Evolutionary conservation across 2,888 invertebrate species (phyloP), one percentile per base, ranked within the genome.

Genomic region (Papilio demoleus): DNA sequence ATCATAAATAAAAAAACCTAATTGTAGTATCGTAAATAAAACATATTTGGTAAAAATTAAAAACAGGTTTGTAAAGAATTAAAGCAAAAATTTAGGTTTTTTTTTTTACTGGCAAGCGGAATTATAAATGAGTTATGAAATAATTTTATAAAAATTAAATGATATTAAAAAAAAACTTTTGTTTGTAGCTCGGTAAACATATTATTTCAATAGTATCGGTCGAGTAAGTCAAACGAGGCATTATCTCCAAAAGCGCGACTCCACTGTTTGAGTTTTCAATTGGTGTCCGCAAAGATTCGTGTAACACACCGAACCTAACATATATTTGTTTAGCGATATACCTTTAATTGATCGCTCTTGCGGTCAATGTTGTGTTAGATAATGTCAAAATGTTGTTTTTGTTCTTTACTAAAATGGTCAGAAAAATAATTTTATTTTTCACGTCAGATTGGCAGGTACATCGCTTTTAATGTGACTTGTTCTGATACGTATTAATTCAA

Each of bases 301-400:
- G 81, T 83, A 82, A 76, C 81, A 77, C 76, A 74, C 72, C 74
- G 66, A 70, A 76, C 78, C 81, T 84, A 86, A 87, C 82, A 80
- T 79, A 75, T 85, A 81, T 89, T 87, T 90, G 80, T 87, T 90
- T 88, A 90, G 89, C 88, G 87, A 86, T 84, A 85, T 79, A 83
- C 80, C 81, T 87, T 85, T 90, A 89, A 90, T 87, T 88, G 88
- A 84, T 81, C 72, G 76, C 75, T 77, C 73, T 72, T 75, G 74
- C 75, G 78, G 73, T 75, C 76, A 77, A 81, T 83, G 83, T 79
- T 80, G 78, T 77, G 73, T 74, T 61, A 64, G 59, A 24, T 58
- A 58, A 38, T 36, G 36, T 65, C 19, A 45, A 59, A 63, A 47
- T n/a, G 22, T 42, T 40, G 19, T 38, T 22, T 65, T 45, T 59